Percentiles rank a stretch among this genome's conserved stretches.
phyloP scores from a whole-genome alignment of 2,888 invertebrate genomes.

The Platerodrilus igneus region DNA sequence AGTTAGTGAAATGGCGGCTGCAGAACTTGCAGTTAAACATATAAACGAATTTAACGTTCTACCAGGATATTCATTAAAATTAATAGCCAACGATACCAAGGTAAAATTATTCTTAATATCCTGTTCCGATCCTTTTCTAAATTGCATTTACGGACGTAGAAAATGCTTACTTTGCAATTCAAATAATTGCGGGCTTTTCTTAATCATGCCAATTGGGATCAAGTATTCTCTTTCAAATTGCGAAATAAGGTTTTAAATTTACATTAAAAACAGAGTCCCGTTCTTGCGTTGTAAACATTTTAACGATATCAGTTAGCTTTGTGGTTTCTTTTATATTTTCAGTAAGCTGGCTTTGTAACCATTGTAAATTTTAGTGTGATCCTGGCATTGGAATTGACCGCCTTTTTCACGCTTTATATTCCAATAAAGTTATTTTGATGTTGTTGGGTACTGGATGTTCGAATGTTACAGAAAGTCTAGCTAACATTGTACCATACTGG shows the following conservation, averaged over 20 bases:
- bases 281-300: too few relatives aligned
- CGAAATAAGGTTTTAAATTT: not conserved
- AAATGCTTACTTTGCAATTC: constrained; percentile 14
- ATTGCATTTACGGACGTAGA: constrained; percentile 2
- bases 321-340: too few relatives aligned
- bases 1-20: constrained; percentile 70
- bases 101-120: constrained; percentile 60
- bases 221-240: not conserved
- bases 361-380: constrained; percentile 67
- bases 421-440: constrained; percentile 68
- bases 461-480: constrained; percentile 85
- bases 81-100: constrained; percentile 82
- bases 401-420: constrained; percentile 87
- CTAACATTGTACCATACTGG: constrained; percentile 89
- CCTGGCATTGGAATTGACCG: constrained; percentile 87
- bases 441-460: constrained; percentile 86
- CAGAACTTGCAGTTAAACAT: constrained; percentile 72
- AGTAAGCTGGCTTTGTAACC: not conserved
- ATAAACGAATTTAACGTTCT: constrained; percentile 68
- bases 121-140: too few relatives aligned
- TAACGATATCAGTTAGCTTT: too few relatives aligned
- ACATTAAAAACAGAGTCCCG: too few relatives aligned
- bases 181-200: too few relatives aligned
- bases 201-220: not conserved
- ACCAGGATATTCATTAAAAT: constrained; percentile 67